Conservation (phyloP, 2,797 vertebrate species). For the Myripristis jacobus region DNA sequence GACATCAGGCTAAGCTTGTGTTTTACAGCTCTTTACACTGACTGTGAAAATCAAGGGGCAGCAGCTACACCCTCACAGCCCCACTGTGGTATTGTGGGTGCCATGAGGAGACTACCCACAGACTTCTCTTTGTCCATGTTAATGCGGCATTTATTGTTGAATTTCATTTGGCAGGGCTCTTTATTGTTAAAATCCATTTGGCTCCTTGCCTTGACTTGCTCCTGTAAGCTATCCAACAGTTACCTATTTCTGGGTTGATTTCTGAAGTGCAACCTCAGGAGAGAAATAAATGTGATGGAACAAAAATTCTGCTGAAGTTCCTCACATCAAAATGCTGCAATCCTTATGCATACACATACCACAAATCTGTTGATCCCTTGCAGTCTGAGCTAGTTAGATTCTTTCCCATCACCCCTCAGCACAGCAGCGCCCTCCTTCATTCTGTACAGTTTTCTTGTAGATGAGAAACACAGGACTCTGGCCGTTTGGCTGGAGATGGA, state of each 20-base stretch:
- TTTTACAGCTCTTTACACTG: slow-evolving; percentile 59
- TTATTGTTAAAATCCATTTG: slow-evolving; percentile 36
- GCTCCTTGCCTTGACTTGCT: slow-evolving; percentile 35
- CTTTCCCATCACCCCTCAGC: slow-evolving; percentile 13
- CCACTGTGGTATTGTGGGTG: slow-evolving; percentile 55
- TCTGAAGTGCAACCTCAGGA: slow-evolving; percentile 12
- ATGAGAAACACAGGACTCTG: slow-evolving; percentile 45
- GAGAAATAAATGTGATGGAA: neutral
- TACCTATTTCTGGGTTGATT: slow-evolving; percentile 11
- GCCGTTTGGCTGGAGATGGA: slow-evolving; percentile 49
- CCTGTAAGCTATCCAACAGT: slow-evolving; percentile 26
- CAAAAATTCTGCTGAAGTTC: neutral
- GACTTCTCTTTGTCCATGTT: slow-evolving; percentile 46
- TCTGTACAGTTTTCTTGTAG: slow-evolving; percentile 32
- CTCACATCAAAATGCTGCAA: slow-evolving; percentile 6
- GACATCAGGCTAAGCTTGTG: slow-evolving; percentile 45
- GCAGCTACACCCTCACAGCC: slow-evolving; percentile 47
- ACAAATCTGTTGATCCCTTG: slow-evolving; percentile 6
- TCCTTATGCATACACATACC: neutral
- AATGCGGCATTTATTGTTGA: slow-evolving; percentile 39
- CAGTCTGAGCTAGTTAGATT: slow-evolving; percentile 4
- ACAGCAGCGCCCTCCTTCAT: slow-evolving; percentile 19
- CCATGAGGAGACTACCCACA: slow-evolving; percentile 27
- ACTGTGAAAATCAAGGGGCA: slow-evolving; percentile 57
- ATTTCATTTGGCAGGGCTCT: slow-evolving; percentile 37